phyloP scores from a whole-genome alignment of 2,888 invertebrate species.

The Drosophila fungiperda region DNA sequence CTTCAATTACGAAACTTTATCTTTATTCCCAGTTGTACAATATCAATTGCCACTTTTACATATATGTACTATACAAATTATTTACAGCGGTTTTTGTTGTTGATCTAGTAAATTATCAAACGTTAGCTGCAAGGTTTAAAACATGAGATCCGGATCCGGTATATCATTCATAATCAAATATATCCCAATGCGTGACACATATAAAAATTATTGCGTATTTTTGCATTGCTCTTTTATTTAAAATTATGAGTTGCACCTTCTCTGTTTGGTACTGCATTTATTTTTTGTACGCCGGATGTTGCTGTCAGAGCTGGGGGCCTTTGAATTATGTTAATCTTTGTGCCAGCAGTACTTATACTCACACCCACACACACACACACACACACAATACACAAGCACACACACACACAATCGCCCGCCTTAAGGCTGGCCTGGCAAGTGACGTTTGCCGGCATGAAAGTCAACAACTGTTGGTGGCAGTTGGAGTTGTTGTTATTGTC shows the following conservation, averaged over 20 bases:
- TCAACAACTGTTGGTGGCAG: slow-evolving; percentile 70
- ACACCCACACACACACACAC: slow-evolving; percentile 21
- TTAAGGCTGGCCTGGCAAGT: slow-evolving; percentile 65
- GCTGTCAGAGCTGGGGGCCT: slow-evolving; percentile 44
- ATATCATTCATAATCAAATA: slow-evolving; percentile 21
- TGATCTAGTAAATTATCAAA: slow-evolving; percentile 17
- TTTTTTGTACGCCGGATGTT: slow-evolving; percentile 24
- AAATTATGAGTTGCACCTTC: slow-evolving; percentile 26
- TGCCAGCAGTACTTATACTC: slow-evolving; percentile 61
- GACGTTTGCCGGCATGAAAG: slow-evolving; percentile 80
- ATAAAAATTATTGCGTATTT: slow-evolving; percentile 6
- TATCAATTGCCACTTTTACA: not conserved
- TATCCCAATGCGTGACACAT: slow-evolving; percentile 43
- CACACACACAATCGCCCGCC: slow-evolving; percentile 28
- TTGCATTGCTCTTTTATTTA: not conserved
- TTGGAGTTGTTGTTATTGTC: slow-evolving; percentile 42
- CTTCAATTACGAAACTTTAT: slow-evolving; percentile 13
- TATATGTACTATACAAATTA: not conserved
- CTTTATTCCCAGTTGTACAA: slow-evolving; percentile 13
- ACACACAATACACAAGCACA: slow-evolving; percentile 12
- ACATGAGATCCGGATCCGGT: not conserved
- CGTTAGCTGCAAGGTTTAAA: not conserved
- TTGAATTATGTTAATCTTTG: slow-evolving; percentile 76
- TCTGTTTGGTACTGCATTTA: slow-evolving; percentile 34
- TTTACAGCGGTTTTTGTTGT: not conserved